These are phyloP conservation scores for Leptocoma aspasia DNA, from an alignment of 2,113 vertebrate genomes.

Conservation along the genomic window DNA sequence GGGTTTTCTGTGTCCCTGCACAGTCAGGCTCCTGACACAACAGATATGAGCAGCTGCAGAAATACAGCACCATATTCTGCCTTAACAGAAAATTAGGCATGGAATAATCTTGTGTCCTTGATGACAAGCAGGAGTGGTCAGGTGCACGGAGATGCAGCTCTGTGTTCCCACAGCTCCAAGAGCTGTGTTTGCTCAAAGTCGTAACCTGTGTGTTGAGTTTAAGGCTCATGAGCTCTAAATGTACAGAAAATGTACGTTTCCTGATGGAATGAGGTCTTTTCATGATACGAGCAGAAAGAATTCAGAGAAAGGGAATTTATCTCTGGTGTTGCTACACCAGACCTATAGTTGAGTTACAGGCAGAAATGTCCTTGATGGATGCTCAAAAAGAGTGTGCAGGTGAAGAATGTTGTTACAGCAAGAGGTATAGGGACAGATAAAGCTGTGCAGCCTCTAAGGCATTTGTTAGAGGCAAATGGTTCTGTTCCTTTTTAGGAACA, in stretches of 20 bases:
- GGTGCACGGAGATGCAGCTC: neutral
- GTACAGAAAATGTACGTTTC: neutral
- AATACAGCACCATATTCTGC: neutral
- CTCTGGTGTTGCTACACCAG: neutral
- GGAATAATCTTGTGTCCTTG: neutral
- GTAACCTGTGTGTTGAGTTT: neutral
- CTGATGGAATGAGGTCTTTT: neutral
- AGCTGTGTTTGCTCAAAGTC: neutral
- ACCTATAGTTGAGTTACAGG: neutral
- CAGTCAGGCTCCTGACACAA: neutral
- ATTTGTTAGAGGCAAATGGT: neutral
- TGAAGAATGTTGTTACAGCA: neutral
- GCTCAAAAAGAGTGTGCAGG: neutral
- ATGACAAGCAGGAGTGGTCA: neutral
- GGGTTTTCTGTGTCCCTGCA: neutral
- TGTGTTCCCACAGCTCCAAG: neutral
- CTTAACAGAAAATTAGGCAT: neutral
- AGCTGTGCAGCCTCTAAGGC: neutral
- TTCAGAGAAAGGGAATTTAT: neutral
- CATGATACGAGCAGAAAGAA: neutral
- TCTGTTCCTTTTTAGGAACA: neutral
- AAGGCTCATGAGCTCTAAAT: neutral
- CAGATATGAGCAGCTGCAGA: neutral
- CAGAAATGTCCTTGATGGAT: neutral
- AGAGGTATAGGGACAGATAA: neutral